A percentile compares a stretch with the other conserved stretches of the same genome.
These are phyloP conservation scores for human (Homo sapiens) DNA, from an alignment of 2,113 vertebrate species.

Conservation along the genomic window GRCh38 chr1:81952001-81952500, in stretches of 20 bases:
- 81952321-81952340: constrained; percentile 34
- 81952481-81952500: neutral
- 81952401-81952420: neutral
- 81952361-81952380: constrained; percentile 51
- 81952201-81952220: constrained; percentile 51
- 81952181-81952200: neutral
- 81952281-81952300: constrained; percentile 39
- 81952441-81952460: neutral
- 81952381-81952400: constrained; percentile 21
- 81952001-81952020: constrained; percentile 95
- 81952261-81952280: constrained; percentile 36
- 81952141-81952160: constrained; percentile 90
- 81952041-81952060: constrained; percentile 98
- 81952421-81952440: neutral
- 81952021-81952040: constrained; percentile 97
- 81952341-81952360: constrained; percentile 51
- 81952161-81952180: constrained; percentile 34
- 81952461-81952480: neutral
- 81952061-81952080: constrained; percentile 97
- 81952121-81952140: constrained; percentile 97
- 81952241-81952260: constrained; percentile 29
- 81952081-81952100: constrained; percentile 97
- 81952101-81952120: constrained; percentile 94
- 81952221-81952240: neutral
- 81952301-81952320: constrained; percentile 49